Evolutionary conservation across 2,113 vertebrate species (phyloP).

Genomic region (Rhea americana): DNA sequence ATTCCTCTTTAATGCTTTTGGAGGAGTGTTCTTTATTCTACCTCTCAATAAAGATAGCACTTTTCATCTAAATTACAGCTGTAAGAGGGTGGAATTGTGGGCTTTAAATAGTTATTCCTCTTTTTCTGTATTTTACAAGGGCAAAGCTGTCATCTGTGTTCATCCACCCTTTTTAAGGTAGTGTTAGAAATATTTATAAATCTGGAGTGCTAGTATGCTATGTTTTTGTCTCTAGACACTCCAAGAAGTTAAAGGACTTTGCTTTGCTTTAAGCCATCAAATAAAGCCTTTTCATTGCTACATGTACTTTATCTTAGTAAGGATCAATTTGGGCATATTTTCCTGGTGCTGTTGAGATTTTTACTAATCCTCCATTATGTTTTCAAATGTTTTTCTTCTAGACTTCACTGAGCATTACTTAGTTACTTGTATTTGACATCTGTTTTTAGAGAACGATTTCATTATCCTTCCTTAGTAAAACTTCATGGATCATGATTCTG

Average conservation of each 20-base stretch:
- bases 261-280: not conserved
- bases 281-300: not conserved
- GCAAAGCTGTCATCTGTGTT: not conserved
- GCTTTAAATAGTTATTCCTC: not conserved
- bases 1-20: not conserved
- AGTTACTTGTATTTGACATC: not conserved
- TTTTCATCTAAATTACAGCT: not conserved
- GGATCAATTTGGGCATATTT: not conserved
- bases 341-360: not conserved
- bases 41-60: not conserved
- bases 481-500: fast-evolving
- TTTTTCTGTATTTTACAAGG: not conserved
- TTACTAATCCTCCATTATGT: not conserved
- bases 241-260: not conserved
- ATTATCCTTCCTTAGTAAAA: not conserved
- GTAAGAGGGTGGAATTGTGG: not conserved
- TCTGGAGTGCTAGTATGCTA: not conserved
- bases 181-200: not conserved
- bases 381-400: not conserved
- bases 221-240: not conserved
- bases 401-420: not conserved
- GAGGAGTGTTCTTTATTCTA: not conserved
- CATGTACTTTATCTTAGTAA: not conserved
- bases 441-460: not conserved
- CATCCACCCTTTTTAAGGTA: not conserved